Base-by-base conservation (phyloP, 2,797 vertebrate genomes). In the Acridotheres tristis region DNA sequence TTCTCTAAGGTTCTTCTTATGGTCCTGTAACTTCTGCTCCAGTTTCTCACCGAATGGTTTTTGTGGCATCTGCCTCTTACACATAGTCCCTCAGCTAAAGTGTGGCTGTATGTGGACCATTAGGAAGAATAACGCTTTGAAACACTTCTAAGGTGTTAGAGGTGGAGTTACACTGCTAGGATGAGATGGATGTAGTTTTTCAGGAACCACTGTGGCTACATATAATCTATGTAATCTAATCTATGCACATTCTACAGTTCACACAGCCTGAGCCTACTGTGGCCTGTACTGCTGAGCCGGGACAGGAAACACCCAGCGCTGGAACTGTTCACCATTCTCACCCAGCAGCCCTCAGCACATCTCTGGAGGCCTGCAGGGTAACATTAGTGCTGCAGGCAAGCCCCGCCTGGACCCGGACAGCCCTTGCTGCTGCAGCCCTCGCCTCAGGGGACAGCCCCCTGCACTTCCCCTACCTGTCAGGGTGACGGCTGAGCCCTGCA, bases 1-100 rank as follows among this genome's bases (percentile, higher is more conserved):
- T 45, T 48, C 29, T 78, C 27, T 55, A 25, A 81, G 4, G 30
- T 34, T 47, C 38, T 30, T 66, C 50, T 38, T 29, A 40, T 5
- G 12, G 7, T 38, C 21, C n/a, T 58, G 6, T 82, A 55, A 22
- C 7, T 67, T 85, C 54, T 89, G 69, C 97, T 91, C 29, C 26
- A 18, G 8, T 45, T 74, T 45, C 94, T 89, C 96, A 99, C 98
- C 98, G 90, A 58, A 98, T 96, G 58, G 97, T 85, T 98, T 98
- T 98, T 86, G 98, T 98, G 13, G 98, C 98, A 58, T 40, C n/a
- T 53, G 98, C 98, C 97, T 98, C 98, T 96, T 98, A 98, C 74
- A 98, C 48, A 69, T 98, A 98, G 34, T 96, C 82, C 15, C 78
- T 97, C 63, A 88, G 92, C 48, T 87, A 90, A 18, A 89, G 83